Evolutionary conservation across 2,888 invertebrate genomes (phyloP), one percentile per base, ranked within the genome.

Genomic region (Acanthosepion pharaonis): DNA sequence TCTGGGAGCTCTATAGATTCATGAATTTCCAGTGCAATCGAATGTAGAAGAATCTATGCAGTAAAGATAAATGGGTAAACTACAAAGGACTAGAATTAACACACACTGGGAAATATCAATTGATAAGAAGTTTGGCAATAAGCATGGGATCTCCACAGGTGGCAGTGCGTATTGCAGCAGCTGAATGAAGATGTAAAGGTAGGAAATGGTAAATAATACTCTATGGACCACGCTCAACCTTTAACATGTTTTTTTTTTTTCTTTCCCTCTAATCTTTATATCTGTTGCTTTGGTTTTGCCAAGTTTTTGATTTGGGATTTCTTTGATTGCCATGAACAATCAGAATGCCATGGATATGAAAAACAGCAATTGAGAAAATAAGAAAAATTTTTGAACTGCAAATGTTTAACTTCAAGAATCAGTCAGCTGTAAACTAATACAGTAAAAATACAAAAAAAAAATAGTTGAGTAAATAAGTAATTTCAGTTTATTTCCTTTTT

Each of bases 41-140:
- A 78, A 78, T 11, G n/a, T 78, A 78, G 15, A 33, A 78, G 78
- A 78, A n/a, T 78, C 78, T n/a, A 78, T n/a, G n/a, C 15, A 78
- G 78, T n/a, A 78, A n/a, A 78, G 78, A 78, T 78, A 33, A 78
- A 78, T 78, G 78, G 78, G 33, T 78, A 78, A 78, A 78, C n/a
- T 78, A 78, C 78, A 78, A 78, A 78, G 78, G 78, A 33, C n/a
- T n/a, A 78, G 78, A 78, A 78, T 78, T 78, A n/a, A 78, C n/a
- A 78, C n/a, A 78, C n/a, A 33, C 78, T 78, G 78, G n/a, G 78
- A 78, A 78, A 78, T 78, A 78, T 78, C n/a, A 33, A 78, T 78
- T n/a, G n/a, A 33, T n/a, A 78, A 78, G 78, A 78, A 78, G 78
- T 78, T 78, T 78, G 78, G 78, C 78, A 78, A 78, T 78, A 78